phyloP scores from a whole-genome alignment of 2,113 vertebrate species.

The Chaenocephalus aceratus region DNA sequence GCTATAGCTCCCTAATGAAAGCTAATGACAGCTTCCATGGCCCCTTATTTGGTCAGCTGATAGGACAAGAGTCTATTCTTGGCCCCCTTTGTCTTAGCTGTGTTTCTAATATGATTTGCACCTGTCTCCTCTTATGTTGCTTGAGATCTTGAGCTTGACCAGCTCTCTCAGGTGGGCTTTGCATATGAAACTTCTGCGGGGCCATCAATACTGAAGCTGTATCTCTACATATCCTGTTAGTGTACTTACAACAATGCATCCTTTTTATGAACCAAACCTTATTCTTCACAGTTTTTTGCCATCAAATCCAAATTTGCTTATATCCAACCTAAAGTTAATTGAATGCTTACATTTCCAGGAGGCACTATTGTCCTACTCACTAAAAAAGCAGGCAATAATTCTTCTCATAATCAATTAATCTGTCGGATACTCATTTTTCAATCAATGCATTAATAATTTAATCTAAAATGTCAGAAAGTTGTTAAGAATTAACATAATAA shows the following conservation, averaged over 20 bases:
- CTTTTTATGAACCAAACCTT: slow-evolving; percentile 4
- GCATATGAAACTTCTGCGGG: slow-evolving; percentile 33
- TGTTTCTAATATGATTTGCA: slow-evolving; percentile 82
- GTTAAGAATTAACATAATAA: too few relatives aligned
- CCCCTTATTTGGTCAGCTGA: slow-evolving; percentile 64
- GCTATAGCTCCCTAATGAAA: slow-evolving; percentile 68
- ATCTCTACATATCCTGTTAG: neutral
- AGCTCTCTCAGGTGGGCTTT: slow-evolving; percentile 76
- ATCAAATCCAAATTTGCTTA: neutral
- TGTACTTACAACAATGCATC: neutral
- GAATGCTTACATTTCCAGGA: slow-evolving; percentile 3
- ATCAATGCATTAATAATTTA: slow-evolving; percentile 7
- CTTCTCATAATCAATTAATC: slow-evolving; percentile 39
- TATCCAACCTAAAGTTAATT: slow-evolving; percentile 6
- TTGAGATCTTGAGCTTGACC: slow-evolving; percentile 72
- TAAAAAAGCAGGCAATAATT: slow-evolving; percentile 23
- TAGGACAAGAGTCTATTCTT: slow-evolving; percentile 66
- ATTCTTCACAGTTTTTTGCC: neutral
- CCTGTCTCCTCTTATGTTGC: slow-evolving; percentile 81
- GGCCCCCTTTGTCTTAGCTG: slow-evolving; percentile 70
- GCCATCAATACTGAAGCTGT: neutral
- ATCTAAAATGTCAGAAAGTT: slow-evolving; percentile 4
- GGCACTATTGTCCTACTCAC: neutral
- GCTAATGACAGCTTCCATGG: slow-evolving; percentile 66
- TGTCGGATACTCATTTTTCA: slow-evolving; percentile 24